These are phyloP conservation scores for Omphaloscelis lunosa DNA, from an alignment of 2,888 invertebrate species.

Conservation along the genomic window DNA sequence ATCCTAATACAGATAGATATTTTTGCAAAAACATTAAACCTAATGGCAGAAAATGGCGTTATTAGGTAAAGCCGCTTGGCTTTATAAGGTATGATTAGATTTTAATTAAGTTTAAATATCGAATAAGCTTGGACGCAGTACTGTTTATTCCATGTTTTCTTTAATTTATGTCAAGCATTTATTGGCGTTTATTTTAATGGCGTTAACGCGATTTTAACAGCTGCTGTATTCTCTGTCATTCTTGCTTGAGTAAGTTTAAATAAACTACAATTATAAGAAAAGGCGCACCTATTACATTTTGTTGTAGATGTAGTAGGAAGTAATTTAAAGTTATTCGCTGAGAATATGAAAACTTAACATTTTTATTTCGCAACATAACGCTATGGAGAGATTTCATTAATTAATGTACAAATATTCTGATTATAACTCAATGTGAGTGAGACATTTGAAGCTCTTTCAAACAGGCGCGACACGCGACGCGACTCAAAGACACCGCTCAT, in stretches of 20 bases:
- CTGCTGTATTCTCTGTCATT: not conserved
- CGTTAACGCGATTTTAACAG: constrained; percentile 14
- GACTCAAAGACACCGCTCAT: too few relatives aligned
- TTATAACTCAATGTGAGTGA: constrained; percentile 9
- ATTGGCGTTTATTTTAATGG: constrained; percentile 42
- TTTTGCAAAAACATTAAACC: constrained; percentile 48
- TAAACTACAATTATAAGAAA: not conserved
- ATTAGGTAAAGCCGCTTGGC: constrained; percentile 29
- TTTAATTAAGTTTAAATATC: constrained; percentile 59
- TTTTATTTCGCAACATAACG: not conserved
- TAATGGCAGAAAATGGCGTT: constrained; percentile 28
- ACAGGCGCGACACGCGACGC: too few relatives aligned
- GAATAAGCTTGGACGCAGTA: constrained; percentile 27
- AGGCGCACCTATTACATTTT: not conserved
- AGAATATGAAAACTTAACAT: not conserved
- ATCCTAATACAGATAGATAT: constrained; percentile 54
- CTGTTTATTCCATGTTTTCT: constrained; percentile 35
- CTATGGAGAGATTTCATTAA: not conserved
- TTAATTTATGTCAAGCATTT: constrained; percentile 34
- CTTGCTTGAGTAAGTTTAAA: not conserved
- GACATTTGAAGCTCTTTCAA: too few relatives aligned
- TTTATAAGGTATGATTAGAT: constrained; percentile 55
- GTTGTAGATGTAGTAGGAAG: not conserved
- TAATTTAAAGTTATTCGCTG: not conserved
- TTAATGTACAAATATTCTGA: constrained; percentile 15